Evolutionary conservation across 2,113 vertebrate species (phyloP), one percentile per base, ranked within the genome.

Genomic region (Oxyura jamaicensis): DNA sequence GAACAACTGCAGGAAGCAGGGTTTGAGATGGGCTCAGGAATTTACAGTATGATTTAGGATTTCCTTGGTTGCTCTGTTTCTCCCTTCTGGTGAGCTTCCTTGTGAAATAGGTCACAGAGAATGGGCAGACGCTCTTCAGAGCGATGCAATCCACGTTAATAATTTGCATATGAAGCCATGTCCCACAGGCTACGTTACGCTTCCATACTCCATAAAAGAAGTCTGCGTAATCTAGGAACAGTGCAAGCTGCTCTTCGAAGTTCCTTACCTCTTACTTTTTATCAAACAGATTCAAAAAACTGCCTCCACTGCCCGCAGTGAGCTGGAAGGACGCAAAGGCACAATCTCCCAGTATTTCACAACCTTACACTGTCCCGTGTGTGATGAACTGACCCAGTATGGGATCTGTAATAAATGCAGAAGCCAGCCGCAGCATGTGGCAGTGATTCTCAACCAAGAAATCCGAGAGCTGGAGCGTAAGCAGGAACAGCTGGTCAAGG

Each of bases 261-360:
- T 69, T 87, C 41, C 58, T 91, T 75, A 65, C 23, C 78, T 93
- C 78, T 63, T 41, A 41, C 50, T 50, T 84, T 42, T 31, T 95
- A 85, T 72, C 44, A 46, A 33, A 36, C 97, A 99, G 99, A 98
- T 99, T 91, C 99, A 99, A 82, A 99, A 99, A 97, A 97, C 98
- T 7, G 97, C 98, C 92, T 98, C 98, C 11, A 91, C 97, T 2
- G 97, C 93, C 9, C 93, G 53, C 11, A 98, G 94, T 17, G 98
- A 99, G 46, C 97, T 98, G 2, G 97, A 95, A n/a, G 97, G 98
- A 50, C 98, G 98, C 95, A 99, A 99, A 96, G 98, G 99, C 90
- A 99, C 99, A 52, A 99, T 99, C 94, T 99, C 99, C 11, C 99
- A 99, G 74, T 99, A 99, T 88, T 99, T 99, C 97, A 99, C 99